Evolutionary conservation across 2,797 vertebrate species (phyloP).

Genomic region (Graptemys geographica): DNA sequence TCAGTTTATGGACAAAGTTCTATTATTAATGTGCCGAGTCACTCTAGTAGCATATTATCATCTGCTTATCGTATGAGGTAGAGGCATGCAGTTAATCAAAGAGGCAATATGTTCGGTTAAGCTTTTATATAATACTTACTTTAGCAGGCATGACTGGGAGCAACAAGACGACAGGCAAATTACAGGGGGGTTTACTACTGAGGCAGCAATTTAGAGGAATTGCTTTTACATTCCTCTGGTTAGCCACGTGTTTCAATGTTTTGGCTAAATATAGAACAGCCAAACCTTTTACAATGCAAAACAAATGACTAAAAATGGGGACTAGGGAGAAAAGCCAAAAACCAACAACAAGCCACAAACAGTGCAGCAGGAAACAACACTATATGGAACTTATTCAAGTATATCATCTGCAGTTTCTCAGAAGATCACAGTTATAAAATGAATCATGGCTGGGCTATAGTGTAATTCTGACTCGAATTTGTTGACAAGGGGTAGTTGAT

Average conservation of each 20-base stretch:
- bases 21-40: constrained; percentile 67
- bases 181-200: constrained; percentile 60
- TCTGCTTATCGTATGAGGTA: constrained; percentile 59
- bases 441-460: constrained; percentile 43
- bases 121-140: constrained; percentile 60
- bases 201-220: constrained; percentile 51
- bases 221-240: constrained; percentile 58
- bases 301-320: constrained; percentile 55
- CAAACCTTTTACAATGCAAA: constrained; percentile 53
- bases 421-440: constrained; percentile 57
- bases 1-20: neutral
- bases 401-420: constrained; percentile 63
- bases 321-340: constrained; percentile 49
- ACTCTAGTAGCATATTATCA: constrained; percentile 59
- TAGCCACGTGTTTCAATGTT: constrained; percentile 47
- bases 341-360: constrained; percentile 5
- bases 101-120: constrained; percentile 47
- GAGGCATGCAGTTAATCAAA: constrained; percentile 53
- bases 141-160: constrained; percentile 71
- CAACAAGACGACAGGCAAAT: constrained; percentile 70
- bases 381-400: constrained; percentile 60
- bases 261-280: constrained; percentile 72
- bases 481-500: constrained; percentile 41
- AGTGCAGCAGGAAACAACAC: constrained; percentile 60
- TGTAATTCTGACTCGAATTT: constrained; percentile 19